Conservation (phyloP, 1,140 invertebrate genomes). For the Saccostrea glomerata region DNA sequence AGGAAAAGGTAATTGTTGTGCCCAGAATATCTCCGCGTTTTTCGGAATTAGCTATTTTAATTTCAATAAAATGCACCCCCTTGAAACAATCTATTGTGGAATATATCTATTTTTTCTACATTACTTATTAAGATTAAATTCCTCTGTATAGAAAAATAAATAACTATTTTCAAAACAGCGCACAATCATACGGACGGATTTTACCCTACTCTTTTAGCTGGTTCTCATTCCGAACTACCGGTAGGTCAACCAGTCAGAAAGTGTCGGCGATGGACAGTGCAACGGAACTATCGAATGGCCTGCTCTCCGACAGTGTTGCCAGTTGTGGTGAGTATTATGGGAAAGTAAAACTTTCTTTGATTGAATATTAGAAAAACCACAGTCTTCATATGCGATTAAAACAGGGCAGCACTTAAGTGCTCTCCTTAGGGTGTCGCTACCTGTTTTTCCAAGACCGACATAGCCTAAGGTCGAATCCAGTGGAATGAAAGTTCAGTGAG, state of each 20-base stretch:
- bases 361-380: background rate
- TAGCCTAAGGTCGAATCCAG: background rate
- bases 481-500: background rate
- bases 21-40: too few relatives aligned
- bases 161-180: too few relatives aligned
- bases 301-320: conserved; percentile 14
- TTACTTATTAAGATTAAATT: too few relatives aligned
- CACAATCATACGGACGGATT: background rate
- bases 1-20: background rate
- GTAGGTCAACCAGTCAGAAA: background rate
- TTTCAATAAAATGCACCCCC: too few relatives aligned
- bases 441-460: background rate
- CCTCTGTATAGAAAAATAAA: too few relatives aligned
- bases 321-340: background rate
- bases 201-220: background rate
- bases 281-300: conserved; percentile 8
- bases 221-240: background rate
- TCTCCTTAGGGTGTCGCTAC: background rate
- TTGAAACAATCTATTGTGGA: too few relatives aligned
- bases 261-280: conserved; percentile 6
- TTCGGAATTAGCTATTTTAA: too few relatives aligned
- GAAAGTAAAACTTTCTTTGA: background rate
- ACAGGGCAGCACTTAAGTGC: background rate
- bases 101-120: too few relatives aligned
- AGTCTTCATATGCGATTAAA: background rate